Percentiles rank a stretch among this genome's conserved stretches.
phyloP scores from a whole-genome alignment of 2,113 vertebrate species.

The Tetrao urogallus region DNA sequence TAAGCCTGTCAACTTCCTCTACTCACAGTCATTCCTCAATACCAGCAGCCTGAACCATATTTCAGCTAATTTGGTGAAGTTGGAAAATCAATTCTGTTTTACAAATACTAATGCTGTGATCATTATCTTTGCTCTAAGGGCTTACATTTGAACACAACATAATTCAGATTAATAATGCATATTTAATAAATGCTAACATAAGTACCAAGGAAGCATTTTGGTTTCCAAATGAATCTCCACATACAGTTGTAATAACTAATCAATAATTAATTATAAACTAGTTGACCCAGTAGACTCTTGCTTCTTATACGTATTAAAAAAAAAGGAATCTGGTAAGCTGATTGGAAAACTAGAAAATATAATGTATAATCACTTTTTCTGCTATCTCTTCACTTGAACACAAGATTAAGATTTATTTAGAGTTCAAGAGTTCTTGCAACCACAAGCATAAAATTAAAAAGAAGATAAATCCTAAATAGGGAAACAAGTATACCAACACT shows the following conservation, averaged over 20 bases:
- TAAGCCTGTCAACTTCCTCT: not conserved
- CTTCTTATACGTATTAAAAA: constrained; percentile 33
- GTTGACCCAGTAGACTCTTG: constrained; percentile 53
- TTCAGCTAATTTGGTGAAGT: constrained; percentile 57
- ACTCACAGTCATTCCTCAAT: not conserved
- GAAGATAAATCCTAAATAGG: not conserved
- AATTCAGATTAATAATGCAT: constrained; percentile 72
- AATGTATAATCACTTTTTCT: constrained; percentile 31
- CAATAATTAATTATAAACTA: constrained; percentile 74
- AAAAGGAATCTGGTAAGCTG: constrained; percentile 40
- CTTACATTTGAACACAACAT: constrained; percentile 56
- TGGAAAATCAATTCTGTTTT: constrained; percentile 68
- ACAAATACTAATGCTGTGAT: constrained; percentile 58
- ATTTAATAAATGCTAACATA: constrained; percentile 67
- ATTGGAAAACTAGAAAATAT: constrained; percentile 12
- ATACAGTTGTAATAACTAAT: constrained; percentile 54
- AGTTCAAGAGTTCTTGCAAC: not conserved
- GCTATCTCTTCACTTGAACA: not conserved
- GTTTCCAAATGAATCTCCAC: constrained; percentile 54
- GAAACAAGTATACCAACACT: not conserved
- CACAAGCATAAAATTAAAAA: not conserved
- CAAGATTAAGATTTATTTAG: not conserved
- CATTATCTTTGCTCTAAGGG: constrained; percentile 58
- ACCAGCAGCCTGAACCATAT: constrained; percentile 17
- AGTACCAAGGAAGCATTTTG: constrained; percentile 48